Evolutionary conservation across 2,797 vertebrate species (phyloP), one percentile per base, ranked within the genome.

Genomic region (Molossus molossus): DNA sequence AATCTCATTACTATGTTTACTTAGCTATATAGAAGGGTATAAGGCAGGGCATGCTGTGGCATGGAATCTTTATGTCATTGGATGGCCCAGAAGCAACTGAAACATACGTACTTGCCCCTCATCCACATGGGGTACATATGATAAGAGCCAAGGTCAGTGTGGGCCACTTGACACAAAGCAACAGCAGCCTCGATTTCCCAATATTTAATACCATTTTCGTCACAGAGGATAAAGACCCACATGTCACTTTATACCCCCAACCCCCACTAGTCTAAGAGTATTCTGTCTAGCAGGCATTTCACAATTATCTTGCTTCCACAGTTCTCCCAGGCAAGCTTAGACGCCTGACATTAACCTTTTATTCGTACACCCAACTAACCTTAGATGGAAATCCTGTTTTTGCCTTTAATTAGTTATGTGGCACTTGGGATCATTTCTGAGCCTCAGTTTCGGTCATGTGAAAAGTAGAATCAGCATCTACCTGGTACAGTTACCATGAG

Each of bases 311-410:
- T 73, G 14, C 18, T 60, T 57, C 48, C 33, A 6, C 58, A 53
- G 29, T 94, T 88, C 93, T 81, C 53, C 37, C 29, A 84, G 79
- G 27, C 29, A 88, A 37, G 18, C 18, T 88, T 65, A 69, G 33
- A 62, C 76, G 27, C 2, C 17, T 79, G 21, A 81, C 75, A 75
- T 76, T 79, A 64, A 80, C 14, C 11, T 79, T 91, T 94, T 76
- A 48, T 57, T 86, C 18, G 3, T 18, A 33, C 27, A 75, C 27
- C 6, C 15, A 85, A 15, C 3, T 75, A 88, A 25, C 64, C 6
- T 81, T 89, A 67, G 20, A 2, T 85, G 40, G 17, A 86, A 88
- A 81, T 89, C n/a, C 37, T 53, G 0, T 86, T 89, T 90, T 75
- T 88, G 72, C 20, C 29, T 89, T 76, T 40, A 60, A 57, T 57